Evolutionary conservation across 2,888 invertebrate species (phyloP).

Genomic region (Leptinotarsa juncta): DNA sequence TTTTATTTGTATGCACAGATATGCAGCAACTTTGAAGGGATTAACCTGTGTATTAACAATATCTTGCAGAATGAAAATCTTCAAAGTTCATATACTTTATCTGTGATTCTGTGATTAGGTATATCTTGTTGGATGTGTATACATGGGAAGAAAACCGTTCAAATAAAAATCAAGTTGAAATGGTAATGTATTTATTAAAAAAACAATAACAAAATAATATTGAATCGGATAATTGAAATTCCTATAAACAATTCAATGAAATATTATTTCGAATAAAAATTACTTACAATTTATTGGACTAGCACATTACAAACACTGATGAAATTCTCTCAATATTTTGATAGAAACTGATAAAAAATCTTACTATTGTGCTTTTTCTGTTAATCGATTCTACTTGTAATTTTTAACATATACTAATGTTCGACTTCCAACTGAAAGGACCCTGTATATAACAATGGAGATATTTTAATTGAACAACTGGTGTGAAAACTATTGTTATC

Average conservation of each 20-base stretch:
- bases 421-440: neutral
- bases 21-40: too few relatives aligned
- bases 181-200: constrained; percentile 41
- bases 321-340: constrained; percentile 38
- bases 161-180: constrained; percentile 40
- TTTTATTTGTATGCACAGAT: too few relatives aligned
- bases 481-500: constrained; percentile 24
- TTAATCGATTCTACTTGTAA: neutral
- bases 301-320: constrained; percentile 61
- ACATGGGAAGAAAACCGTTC: too few relatives aligned
- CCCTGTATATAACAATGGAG: constrained; percentile 16
- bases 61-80: too few relatives aligned
- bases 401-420: neutral
- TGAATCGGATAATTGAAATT: constrained; percentile 41
- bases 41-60: too few relatives aligned
- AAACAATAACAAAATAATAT: constrained; percentile 55
- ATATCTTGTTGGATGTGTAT: too few relatives aligned
- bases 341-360: neutral
- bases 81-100: too few relatives aligned
- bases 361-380: constrained; percentile 8
- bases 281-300: constrained; percentile 56
- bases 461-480: neutral
- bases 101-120: too few relatives aligned
- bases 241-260: constrained; percentile 35
- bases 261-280: constrained; percentile 48